phyloP scores from a whole-genome alignment of 2,113 vertebrate species.

The Mionectes macconnelli region DNA sequence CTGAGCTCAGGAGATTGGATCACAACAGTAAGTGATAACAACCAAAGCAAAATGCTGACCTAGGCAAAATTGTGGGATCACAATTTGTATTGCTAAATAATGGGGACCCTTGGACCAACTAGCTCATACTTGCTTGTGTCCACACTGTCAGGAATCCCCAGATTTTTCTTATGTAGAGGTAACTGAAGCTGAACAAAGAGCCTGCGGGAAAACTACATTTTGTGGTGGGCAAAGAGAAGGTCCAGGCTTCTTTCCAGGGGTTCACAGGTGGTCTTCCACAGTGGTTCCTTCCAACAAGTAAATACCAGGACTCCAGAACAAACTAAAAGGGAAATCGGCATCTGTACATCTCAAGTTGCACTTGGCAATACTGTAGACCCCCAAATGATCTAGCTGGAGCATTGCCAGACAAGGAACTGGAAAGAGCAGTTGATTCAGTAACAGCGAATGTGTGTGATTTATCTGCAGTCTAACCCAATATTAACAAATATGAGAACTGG shows the following conservation, averaged over 20 bases:
- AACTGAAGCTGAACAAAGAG: not conserved
- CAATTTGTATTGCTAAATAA: not conserved
- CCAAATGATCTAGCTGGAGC: not conserved
- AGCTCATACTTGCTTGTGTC: not conserved
- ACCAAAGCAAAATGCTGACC: not conserved
- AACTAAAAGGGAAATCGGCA: not conserved
- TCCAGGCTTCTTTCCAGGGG: not conserved
- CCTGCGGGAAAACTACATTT: not conserved
- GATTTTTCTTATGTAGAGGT: not conserved
- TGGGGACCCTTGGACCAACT: not conserved
- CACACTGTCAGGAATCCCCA: not conserved
- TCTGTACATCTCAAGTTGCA: not conserved
- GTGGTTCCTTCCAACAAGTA: rapidly evolving
- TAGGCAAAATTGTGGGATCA: not conserved
- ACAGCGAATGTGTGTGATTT: not conserved
- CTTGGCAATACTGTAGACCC: not conserved
- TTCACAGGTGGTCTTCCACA: not conserved
- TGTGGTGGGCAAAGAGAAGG: not conserved
- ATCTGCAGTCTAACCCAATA: not conserved
- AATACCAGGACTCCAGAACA: not conserved
- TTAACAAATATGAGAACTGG: not conserved
- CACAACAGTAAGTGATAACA: not conserved
- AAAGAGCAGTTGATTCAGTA: not conserved
- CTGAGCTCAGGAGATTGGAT: not conserved
- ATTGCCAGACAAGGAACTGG: not conserved